Conservation (phyloP, 2,797 vertebrate genomes). For the Champsocephalus gunnari region DNA sequence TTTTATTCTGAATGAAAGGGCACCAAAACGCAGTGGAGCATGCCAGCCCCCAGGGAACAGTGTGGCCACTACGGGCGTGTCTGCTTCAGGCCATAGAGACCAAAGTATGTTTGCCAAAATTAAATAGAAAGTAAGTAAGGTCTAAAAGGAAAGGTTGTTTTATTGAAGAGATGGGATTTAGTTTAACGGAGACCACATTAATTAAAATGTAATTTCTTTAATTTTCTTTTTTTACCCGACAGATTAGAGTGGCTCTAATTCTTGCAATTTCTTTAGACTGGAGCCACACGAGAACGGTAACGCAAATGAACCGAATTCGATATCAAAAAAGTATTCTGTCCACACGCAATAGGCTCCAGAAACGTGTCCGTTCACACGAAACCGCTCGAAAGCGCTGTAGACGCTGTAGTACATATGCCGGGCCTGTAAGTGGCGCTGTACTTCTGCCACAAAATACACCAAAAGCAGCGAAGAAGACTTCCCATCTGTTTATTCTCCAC, state of each 20-base stretch:
- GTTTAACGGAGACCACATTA: constrained; percentile 22
- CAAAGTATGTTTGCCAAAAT: constrained; percentile 1
- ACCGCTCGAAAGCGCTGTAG: too few species aligned
- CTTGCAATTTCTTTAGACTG: background rate
- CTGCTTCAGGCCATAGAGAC: background rate
- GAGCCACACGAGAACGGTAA: too few species aligned
- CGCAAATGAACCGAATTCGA: too few species aligned
- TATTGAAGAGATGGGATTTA: constrained; percentile 11
- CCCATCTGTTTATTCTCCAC: too few species aligned
- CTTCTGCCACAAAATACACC: too few species aligned
- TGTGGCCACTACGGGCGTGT: background rate
- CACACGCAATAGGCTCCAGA: too few species aligned
- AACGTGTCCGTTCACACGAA: too few species aligned
- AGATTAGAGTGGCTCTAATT: background rate
- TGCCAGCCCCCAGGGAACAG: background rate
- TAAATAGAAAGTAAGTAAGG: background rate
- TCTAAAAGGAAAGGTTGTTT: constrained; percentile 23
- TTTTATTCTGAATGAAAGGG: background rate
- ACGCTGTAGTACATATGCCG: too few species aligned
- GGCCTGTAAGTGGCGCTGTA: too few species aligned
- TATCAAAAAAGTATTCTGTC: too few species aligned
- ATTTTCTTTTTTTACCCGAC: constrained; percentile 23
- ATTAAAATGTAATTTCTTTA: constrained; percentile 32
- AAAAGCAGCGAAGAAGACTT: too few species aligned
- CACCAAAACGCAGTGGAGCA: background rate